These are phyloP conservation scores for Plumapathes pennacea DNA, from an alignment of 92 coral and sea anemone genomes.

Conservation along the genomic window DNA sequence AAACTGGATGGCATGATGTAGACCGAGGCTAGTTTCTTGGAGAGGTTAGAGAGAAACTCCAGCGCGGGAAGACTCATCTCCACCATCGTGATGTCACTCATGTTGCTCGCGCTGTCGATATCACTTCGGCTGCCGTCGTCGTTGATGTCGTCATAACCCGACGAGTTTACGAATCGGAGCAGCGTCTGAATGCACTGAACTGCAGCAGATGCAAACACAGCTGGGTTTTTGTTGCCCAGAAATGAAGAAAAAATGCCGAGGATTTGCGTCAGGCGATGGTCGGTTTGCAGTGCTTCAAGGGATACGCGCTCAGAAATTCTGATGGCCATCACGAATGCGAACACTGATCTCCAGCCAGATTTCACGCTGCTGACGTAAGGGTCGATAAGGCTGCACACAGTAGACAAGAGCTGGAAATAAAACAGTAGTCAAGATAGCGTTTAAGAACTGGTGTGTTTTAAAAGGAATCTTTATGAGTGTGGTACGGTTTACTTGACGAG, in stretches of 20 bases:
- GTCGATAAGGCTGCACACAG: conserved; percentile 73
- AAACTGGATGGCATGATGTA: conserved; percentile 96
- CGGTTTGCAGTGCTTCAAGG: conserved; percentile 51
- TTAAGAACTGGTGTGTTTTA: too few species aligned
- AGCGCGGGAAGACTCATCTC: conserved; percentile 96
- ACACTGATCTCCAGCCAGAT: conserved; percentile 97
- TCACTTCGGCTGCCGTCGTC: conserved; percentile 87
- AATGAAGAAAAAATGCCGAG: conserved; percentile 82
- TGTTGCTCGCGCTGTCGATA: conserved; percentile 72
- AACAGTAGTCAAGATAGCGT: background rate
- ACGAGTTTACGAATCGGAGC: conserved; percentile 80
- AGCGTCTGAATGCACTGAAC: conserved; percentile 88
- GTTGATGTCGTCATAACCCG: conserved; percentile 58
- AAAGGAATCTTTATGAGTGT: too few species aligned
- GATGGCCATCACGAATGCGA: conserved; percentile 67
- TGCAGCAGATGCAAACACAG: conserved; percentile 92
- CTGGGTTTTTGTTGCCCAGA: conserved; percentile 83
- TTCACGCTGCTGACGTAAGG: conserved; percentile 77
- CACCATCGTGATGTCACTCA: conserved; percentile 60
- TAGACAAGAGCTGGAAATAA: conserved; percentile 57
- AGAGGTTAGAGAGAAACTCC: conserved; percentile 77
- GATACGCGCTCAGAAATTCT: conserved; percentile 41
- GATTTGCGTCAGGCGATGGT: conserved; percentile 65
- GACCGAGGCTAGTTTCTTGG: conserved; percentile 91
- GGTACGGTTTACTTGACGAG: too few species aligned